Base-by-base conservation (phyloP, 2,797 vertebrate species). In the Melanotaenia trifasciata region DNA sequence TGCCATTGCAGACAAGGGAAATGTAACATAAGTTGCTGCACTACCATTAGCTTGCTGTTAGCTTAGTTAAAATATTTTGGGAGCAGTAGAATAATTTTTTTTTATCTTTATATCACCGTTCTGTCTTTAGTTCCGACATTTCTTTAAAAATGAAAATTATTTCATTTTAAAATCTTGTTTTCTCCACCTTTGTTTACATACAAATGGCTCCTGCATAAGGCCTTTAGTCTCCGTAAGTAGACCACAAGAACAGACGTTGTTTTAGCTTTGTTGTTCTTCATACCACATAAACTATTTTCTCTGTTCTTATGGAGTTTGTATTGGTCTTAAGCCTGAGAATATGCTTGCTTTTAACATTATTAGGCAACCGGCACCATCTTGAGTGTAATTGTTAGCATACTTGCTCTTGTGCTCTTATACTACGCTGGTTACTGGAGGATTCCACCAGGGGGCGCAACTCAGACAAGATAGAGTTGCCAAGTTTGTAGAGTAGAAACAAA, bases 61-160 rank as follows among this genome's bases (percentile, higher is more conserved):
- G 58, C 50, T 53, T 87, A 83, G 78, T 78, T 28, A 58, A 43
- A 70, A 77, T 78, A 67, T 71, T 64, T 77, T 74, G 51, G 45
- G 30, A 53, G 22, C 32, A 1, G 18, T 2, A 1, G 12, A 5
- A 45, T 2, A 16, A 8, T 7, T 33, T 47, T 8, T 50, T 50
- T 20, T 50, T 3, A 2, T 50, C 45, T 50, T 50, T 50, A 10
- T 50, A 10, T 50, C n/a, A 47, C 12, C 2, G 4, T 22, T 40
- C 28, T 10, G 22, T 58, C 32, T 65, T 12, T 70, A 53, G 47
- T 54, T 64, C 32, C 53, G 43, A 54, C 16, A 67, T 63, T 68
- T 18, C 22, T 54, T 56, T 51, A 50, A 67, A 30, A 30, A 30
- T 30, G 28, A 30, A 30, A 30, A 30, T 30, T 30, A 30, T 30